Percentiles rank a stretch among this genome's conserved stretches.
phyloP scores from a whole-genome alignment of 2,797 vertebrate species.

The Eospalax fontanierii region DNA sequence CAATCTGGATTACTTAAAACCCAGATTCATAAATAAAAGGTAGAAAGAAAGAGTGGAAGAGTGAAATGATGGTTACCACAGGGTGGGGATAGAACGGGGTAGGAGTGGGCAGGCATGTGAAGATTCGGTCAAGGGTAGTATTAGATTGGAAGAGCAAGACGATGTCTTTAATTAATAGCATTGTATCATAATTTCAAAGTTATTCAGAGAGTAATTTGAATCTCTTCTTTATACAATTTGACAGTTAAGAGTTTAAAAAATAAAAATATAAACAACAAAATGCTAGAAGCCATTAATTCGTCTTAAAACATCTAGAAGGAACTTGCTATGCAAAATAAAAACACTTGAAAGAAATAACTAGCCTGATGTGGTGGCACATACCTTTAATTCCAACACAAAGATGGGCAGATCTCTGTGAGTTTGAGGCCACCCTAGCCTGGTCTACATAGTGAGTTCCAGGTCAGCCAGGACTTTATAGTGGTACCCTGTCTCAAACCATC shows the following conservation, averaged over 20 bases:
- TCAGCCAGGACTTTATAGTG: too few species aligned
- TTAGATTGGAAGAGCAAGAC: not conserved
- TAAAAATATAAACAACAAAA: not conserved
- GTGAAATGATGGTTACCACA: too few species aligned
- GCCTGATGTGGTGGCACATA: too few species aligned
- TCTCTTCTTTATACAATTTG: not conserved
- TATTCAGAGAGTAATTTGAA: not conserved
- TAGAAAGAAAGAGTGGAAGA: not conserved
- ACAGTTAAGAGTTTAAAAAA: not conserved
- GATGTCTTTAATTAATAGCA: not conserved
- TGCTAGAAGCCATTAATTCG: not conserved
- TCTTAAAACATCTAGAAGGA: slow-evolving; percentile 28
- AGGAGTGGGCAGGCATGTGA: not conserved
- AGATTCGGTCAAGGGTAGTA: not conserved
- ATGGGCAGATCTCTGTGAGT: too few species aligned
- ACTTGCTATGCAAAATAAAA: not conserved
- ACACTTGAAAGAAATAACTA: not conserved
- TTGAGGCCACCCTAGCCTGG: too few species aligned
- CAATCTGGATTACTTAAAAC: not conserved
- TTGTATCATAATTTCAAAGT: not conserved
- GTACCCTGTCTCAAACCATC: too few species aligned
- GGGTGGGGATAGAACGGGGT: not conserved
- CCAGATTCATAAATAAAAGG: not conserved
- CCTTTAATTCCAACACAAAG: too few species aligned
- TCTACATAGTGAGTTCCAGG: too few species aligned